phyloP scores from a whole-genome alignment of 2,888 invertebrate genomes.

The Heliconius aoede region DNA sequence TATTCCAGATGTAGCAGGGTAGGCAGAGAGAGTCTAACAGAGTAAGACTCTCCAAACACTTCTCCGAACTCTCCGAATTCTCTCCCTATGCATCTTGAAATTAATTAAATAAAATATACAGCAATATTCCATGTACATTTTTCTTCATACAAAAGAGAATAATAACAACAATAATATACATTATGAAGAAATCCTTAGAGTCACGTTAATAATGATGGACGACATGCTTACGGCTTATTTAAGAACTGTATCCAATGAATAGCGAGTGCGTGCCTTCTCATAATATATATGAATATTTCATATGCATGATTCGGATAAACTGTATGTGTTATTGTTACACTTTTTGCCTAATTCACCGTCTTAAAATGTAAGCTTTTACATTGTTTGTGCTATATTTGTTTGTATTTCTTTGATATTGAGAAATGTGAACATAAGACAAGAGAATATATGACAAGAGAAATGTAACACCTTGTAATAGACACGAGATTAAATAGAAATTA shows the following conservation, averaged over 20 bases:
- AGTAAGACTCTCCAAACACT: too few species aligned
- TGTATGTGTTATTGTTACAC: conserved; percentile 25
- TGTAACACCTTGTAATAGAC: too few species aligned
- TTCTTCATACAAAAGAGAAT: conserved; percentile 1
- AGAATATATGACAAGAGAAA: too few species aligned
- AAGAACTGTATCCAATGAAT: conserved; percentile 36
- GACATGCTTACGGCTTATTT: conserved; percentile 35
- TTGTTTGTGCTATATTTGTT: not conserved
- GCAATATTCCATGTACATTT: not conserved
- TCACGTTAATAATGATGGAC: conserved; percentile 15
- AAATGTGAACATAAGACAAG: too few species aligned
- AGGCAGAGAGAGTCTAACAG: too few species aligned
- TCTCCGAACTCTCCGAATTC: too few species aligned
- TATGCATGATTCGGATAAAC: conserved; percentile 38
- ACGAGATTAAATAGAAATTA: too few species aligned
- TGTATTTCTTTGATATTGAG: not conserved
- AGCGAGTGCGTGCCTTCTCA: conserved; percentile 41
- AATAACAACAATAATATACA: not conserved
- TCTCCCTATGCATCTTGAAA: not conserved
- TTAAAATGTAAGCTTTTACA: conserved; percentile 5
- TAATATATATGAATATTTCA: conserved; percentile 41
- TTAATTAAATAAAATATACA: not conserved
- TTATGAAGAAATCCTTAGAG: not conserved
- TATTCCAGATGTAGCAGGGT: too few species aligned
- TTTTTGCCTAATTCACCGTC: conserved; percentile 6